phyloP scores from a whole-genome alignment of 1,140 invertebrate species.

The Papilio polyxenes region DNA sequence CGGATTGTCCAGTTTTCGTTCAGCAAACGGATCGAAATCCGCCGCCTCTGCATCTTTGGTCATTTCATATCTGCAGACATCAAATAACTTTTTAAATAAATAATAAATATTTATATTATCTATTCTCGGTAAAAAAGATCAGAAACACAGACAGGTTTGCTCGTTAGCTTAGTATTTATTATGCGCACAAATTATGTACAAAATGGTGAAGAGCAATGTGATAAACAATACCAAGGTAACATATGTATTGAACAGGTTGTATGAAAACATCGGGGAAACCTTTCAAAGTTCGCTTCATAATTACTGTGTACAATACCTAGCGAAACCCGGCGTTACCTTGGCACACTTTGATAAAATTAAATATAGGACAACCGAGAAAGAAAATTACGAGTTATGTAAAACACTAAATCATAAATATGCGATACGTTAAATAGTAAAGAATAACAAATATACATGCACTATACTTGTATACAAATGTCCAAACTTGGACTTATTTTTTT shows the following conservation, averaged over 20 bases:
- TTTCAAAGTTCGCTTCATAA: constrained; percentile 26
- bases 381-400: background rate
- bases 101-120: background rate
- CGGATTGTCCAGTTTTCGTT: constrained; percentile 86
- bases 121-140: background rate
- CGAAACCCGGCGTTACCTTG: constrained; percentile 24
- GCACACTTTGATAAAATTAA: constrained; percentile 34
- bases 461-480: background rate
- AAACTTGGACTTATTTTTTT: no score
- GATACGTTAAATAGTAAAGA: background rate
- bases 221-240: no score
- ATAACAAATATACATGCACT: background rate
- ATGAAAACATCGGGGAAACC: constrained; percentile 13
- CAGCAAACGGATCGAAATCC: constrained; percentile 87
- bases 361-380: constrained; percentile 13
- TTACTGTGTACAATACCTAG: background rate
- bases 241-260: background rate
- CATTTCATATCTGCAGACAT: constrained; percentile 60
- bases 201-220: no score
- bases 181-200: background rate
- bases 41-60: constrained; percentile 71
- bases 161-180: background rate
- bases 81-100: background rate
- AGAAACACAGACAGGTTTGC: background rate
- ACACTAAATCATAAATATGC: background rate